These are phyloP conservation scores for Calyptommatus sinebrachiatus DNA, from an alignment of 2,113 vertebrate species.

Conservation along the genomic window DNA sequence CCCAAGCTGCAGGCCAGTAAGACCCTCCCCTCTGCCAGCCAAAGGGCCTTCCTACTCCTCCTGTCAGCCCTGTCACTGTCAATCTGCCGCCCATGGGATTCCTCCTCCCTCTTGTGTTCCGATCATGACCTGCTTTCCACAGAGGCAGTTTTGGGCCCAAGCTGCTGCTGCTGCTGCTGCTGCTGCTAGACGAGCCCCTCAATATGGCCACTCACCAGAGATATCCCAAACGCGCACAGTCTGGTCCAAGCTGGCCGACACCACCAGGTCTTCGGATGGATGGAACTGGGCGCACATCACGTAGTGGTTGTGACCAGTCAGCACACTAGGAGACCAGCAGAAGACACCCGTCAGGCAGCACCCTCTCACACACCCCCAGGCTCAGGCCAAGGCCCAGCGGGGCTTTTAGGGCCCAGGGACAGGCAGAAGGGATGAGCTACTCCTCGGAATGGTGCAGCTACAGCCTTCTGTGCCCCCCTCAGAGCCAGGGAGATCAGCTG, in stretches of 20 bases:
- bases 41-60: too few species aligned
- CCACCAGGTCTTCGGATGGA: conserved; percentile 93
- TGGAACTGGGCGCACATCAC: conserved; percentile 99
- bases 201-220: conserved; percentile 85
- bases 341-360: not conserved
- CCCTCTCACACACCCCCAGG: not conserved
- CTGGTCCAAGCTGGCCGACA: conserved; percentile 96
- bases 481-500: too few species aligned
- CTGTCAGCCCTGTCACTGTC: too few species aligned
- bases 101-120: accelerated
- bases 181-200: conserved; percentile 33
- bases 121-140: conserved; percentile 4
- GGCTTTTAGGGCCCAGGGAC: not conserved
- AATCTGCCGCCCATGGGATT: too few species aligned
- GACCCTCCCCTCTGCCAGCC: too few species aligned
- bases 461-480: not conserved
- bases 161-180: conserved; percentile 4
- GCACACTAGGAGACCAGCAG: conserved; percentile 72
- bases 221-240: conserved; percentile 98
- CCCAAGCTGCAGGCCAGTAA: too few species aligned
- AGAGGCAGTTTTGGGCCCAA: conserved; percentile 52
- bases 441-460: too few species aligned
- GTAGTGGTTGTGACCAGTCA: conserved; percentile 96
- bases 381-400: too few species aligned
- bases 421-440: not conserved